These are phyloP conservation scores for Myiotriccus ornatus DNA, from an alignment of 2,797 vertebrate genomes.

Conservation along the genomic window DNA sequence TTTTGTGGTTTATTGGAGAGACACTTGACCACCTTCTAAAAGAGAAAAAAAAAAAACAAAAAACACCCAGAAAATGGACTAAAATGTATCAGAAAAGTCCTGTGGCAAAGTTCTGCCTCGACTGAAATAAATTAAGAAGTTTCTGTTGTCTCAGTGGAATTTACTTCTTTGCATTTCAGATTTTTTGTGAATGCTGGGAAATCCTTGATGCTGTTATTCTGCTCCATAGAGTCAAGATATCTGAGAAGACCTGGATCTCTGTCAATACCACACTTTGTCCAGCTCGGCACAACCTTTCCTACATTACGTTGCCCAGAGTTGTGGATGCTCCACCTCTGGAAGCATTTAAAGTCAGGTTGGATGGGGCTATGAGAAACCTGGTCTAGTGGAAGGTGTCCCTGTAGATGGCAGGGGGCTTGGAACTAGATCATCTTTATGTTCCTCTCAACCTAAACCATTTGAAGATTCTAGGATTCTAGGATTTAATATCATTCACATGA, in stretches of 20 bases:
- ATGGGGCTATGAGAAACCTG: background rate
- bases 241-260: background rate
- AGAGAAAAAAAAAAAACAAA: no score
- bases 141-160: background rate
- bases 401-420: background rate
- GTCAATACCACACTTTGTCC: background rate
- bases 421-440: background rate
- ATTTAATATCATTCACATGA: background rate
- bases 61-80: background rate
- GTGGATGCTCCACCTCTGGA: background rate
- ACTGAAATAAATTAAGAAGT: background rate
- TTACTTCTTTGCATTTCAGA: background rate
- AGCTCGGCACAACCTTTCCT: background rate
- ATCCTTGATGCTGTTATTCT: background rate
- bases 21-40: background rate
- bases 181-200: background rate
- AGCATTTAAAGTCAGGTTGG: background rate
- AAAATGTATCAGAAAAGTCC: background rate
- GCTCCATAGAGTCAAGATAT: background rate
- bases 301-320: background rate
- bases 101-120: background rate
- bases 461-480: background rate
- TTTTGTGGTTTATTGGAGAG: background rate
- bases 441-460: background rate
- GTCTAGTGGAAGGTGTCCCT: background rate